A percentile compares a stretch with the other conserved stretches of the same genome.
Evolutionary conservation across 2,888 invertebrate genomes (phyloP).

Genomic region (Bugulina stolonifera): DNA sequence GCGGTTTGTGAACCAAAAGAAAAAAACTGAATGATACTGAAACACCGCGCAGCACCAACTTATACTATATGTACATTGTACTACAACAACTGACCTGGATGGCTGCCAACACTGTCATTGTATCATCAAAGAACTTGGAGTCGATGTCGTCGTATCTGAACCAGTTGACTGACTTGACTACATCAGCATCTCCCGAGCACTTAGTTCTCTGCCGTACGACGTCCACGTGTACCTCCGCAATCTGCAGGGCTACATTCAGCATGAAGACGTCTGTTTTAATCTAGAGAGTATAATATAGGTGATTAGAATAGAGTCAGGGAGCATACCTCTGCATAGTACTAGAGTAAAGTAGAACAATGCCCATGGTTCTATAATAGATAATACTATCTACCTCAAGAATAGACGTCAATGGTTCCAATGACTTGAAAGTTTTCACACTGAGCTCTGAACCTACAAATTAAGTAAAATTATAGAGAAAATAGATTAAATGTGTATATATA

Average conservation of each 20-base stretch:
- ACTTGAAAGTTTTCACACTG: constrained; percentile 1
- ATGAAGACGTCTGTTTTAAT: constrained; percentile 1
- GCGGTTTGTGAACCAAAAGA: too few relatives aligned
- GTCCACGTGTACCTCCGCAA: not conserved
- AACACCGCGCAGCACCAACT: too few relatives aligned
- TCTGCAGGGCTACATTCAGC: constrained; percentile 24
- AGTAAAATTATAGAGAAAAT: too few relatives aligned
- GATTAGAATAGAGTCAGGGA: too few relatives aligned
- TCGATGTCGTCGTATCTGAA: not conserved
- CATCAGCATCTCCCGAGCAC: not conserved
- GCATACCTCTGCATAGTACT: too few relatives aligned
- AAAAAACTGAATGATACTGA: too few relatives aligned
- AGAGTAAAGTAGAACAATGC: not conserved
- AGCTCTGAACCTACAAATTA: constrained; percentile 1
- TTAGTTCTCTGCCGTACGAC: not conserved
- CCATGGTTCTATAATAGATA: not conserved
- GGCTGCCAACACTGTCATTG: not conserved
- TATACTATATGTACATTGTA: too few relatives aligned
- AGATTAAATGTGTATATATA: too few relatives aligned
- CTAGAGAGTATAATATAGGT: too few relatives aligned
- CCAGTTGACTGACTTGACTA: too few relatives aligned
- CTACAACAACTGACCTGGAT: not conserved
- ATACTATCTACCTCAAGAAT: not conserved
- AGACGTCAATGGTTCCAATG: not conserved
- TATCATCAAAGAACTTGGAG: constrained; percentile 20